Evolutionary conservation across 2,113 vertebrate genomes (phyloP).

Genomic region (Myiozetetes cayanensis): DNA sequence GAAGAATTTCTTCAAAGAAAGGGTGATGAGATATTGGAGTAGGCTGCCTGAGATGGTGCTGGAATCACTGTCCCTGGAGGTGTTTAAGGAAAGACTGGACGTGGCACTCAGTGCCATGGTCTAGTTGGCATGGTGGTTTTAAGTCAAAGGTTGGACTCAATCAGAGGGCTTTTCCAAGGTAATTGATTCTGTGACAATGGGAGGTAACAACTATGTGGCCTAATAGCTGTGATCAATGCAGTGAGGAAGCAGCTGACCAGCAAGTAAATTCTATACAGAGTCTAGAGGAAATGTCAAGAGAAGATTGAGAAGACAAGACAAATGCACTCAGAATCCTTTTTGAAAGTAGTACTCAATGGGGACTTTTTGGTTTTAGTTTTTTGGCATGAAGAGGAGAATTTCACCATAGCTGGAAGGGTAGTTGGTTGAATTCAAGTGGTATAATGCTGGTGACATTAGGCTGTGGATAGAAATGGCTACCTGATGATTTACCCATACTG

Average conservation of each 20-base stretch:
- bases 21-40: not conserved
- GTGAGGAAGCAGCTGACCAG: not conserved
- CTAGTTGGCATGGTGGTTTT: not conserved
- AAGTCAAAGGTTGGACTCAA: not conserved
- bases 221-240: rapidly evolving
- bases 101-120: not conserved
- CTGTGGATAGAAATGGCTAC: not conserved
- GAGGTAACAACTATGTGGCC: rapidly evolving
- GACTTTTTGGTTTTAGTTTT: not conserved
- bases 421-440: not conserved
- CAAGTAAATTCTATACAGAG: rapidly evolving
- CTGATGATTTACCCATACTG: not conserved
- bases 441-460: not conserved
- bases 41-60: not conserved
- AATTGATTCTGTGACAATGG: not conserved
- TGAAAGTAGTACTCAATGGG: not conserved
- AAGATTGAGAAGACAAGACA: not conserved
- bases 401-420: not conserved
- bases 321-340: rapidly evolving
- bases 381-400: not conserved
- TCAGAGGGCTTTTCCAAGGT: not conserved
- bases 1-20: not conserved
- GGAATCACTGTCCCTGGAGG: not conserved
- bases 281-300: not conserved
- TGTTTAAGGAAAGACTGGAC: not conserved